Base-by-base conservation (phyloP, 2,888 invertebrate species). In the Cosmorhoe ocellata region DNA sequence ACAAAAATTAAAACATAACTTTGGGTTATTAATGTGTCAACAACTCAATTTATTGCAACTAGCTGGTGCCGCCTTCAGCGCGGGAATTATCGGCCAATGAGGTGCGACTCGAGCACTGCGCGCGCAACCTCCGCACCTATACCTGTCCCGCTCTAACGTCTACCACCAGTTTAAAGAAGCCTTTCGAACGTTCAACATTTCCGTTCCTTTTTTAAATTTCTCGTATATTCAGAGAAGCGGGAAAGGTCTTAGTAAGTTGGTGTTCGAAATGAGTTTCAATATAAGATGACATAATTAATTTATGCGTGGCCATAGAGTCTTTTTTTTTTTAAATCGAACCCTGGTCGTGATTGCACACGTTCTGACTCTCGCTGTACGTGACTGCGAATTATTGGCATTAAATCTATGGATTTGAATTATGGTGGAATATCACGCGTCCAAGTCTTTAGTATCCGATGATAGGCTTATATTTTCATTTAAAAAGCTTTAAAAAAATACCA, bases 1-100 rank as follows among this genome's bases (percentile, higher is more conserved):
- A 79, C 74, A 71, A 80, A 75, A 82, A 86, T 86, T 84, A 88
- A 83, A 87, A 87, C 86, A 85, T 87, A 87, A 86, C 85, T 82
- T 87, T 75, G 72, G 68, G 84, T 86, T 90, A 89, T 87, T 84
- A 87, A 85, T 81, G 88, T 90, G 90, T 89, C 90, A 90, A 90
- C 90, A 90, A 85, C 90, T 90, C 90, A 90, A 90, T 90, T 90
- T 90, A 90, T 90, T 84, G 90, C 86, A 86, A 86, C 68, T 56
- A 69, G 72, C 65, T 56, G 81, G 84, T 66, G 70, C 84, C 90
- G 90, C 90, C 90, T 84, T 81, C 36, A 78, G 74, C 78, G 74
- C 74, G 72, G 72, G 71, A 69, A 71, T 63, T 60, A 61, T 69
- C 74, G 58, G 59, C 90, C 90, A 90, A 90, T 90, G 71, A 73